Evolutionary conservation across 2,113 vertebrate genomes (phyloP).

Genomic region (Excalfactoria chinensis): DNA sequence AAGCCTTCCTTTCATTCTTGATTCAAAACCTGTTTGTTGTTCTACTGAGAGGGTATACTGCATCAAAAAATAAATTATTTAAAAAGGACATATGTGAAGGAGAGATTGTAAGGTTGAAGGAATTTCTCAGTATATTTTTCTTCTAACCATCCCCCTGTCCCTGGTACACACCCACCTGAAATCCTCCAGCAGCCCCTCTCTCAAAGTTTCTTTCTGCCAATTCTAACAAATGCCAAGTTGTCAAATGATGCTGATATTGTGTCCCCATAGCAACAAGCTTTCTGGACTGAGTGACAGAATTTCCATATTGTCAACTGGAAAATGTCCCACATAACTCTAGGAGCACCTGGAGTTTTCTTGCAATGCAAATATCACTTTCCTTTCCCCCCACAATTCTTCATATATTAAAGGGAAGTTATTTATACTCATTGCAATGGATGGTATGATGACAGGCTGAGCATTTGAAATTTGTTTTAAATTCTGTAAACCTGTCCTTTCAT

Average conservation of each 20-base stretch:
- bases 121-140: not conserved
- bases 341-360: conserved; percentile 79
- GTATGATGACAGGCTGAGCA: conserved; percentile 72
- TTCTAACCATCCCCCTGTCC: not conserved
- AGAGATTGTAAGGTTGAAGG: not conserved
- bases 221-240: conserved; percentile 66
- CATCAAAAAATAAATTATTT: rapidly evolving
- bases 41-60: not conserved
- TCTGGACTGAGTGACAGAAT: conserved; percentile 67
- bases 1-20: not conserved
- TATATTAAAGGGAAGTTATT: conserved; percentile 75
- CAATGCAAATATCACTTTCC: conserved; percentile 65
- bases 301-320: conserved; percentile 78
- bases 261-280: conserved; percentile 77
- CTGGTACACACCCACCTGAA: conserved; percentile 41
- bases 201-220: conserved; percentile 46
- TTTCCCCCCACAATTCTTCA: conserved; percentile 50
- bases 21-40: not conserved
- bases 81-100: not conserved
- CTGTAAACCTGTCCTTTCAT: conserved; percentile 74
- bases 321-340: conserved; percentile 74
- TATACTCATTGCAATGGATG: conserved; percentile 70
- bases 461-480: conserved; percentile 75
- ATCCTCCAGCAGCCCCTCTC: conserved; percentile 33
- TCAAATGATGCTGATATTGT: conserved; percentile 60